Evolutionary conservation across 37 sponge, comb jelly and placozoan genomes (phyloP), one percentile per base, ranked within the genome.

Genomic region (Bolinopsis microptera): DNA sequence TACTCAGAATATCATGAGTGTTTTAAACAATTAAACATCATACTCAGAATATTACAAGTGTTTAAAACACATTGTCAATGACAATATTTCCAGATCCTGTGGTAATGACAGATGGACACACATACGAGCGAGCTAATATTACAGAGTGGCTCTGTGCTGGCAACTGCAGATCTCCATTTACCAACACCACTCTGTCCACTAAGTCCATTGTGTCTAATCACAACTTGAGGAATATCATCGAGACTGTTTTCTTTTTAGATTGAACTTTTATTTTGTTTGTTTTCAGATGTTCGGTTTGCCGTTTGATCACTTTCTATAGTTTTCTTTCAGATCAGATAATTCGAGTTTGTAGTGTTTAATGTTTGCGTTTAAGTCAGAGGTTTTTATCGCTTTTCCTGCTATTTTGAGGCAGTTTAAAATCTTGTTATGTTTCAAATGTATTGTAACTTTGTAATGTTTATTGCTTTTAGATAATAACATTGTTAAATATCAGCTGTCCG

Each of bases 91-190:
- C 90, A 86, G 90, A 86, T 23, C 90, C 90, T 2, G 90, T 86
- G 37, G 90, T 86, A 5, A 41, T 38, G 90, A 86, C 32, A 3
- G 90, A 86, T 26, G 90, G 90, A 16, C 90, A 86, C 90, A 48
- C 90, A 25, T 86, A 86, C 90, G 90, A 86, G 25, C 90, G 90
- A 0, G 41, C 90, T 1, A 86, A 86, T 30, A 86, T 86, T 1
- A 48, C 68, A 22, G 90, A 86, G 61, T 86, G 90, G 90, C 90
- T 86, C 68, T 23, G 61, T 18, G 16, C 90, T 18, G 90, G 90
- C 0, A 35, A 86, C 30, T 24, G 36, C 31, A 38, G 38, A 1
- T 86, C 90, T 24, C 90, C 90, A 0, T 86, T 86, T 25, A 86
- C 90, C 22, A 86, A 86, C 68, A 86, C 90, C 0, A 86, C 90